Conservation (phyloP, 35 echinoderm and acorn worm species). For the Patiria miniata region DNA sequence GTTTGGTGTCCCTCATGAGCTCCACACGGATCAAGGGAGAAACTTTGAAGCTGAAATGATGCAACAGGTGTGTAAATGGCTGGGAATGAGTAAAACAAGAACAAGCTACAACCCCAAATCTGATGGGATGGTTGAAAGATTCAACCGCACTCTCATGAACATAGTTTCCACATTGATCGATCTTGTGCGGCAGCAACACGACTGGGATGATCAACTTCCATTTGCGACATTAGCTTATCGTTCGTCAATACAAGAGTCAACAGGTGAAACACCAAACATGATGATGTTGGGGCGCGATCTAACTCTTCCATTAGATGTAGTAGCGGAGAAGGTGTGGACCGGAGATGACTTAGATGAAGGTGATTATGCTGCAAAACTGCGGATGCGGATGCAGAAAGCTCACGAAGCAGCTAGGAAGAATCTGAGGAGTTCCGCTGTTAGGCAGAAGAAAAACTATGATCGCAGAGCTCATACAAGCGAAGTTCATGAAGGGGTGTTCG, state of each 20-base stretch:
- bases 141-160: constrained; percentile 53
- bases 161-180: constrained; percentile 37
- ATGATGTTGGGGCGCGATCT: too few species aligned
- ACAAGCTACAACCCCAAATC: constrained; percentile 54
- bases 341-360: not conserved
- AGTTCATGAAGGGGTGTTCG: too few species aligned
- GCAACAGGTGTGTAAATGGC: constrained; percentile 1
- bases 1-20: constrained; percentile 54
- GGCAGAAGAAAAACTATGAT: too few species aligned
- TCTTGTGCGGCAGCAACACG: constrained; percentile 33
- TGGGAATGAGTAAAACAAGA: constrained; percentile 44
- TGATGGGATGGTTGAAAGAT: constrained; percentile 55
- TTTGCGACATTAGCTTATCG: constrained; percentile 43
- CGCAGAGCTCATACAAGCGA: too few species aligned
- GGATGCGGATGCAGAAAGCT: not conserved
- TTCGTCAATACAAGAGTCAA: too few species aligned
- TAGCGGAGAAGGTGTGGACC: constrained; percentile 8
- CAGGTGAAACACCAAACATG: too few species aligned
- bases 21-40: constrained; percentile 64
- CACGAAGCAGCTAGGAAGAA: constrained; percentile 29
- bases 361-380: constrained; percentile 32
- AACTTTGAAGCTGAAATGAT: constrained; percentile 65
- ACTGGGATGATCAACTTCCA: too few species aligned
- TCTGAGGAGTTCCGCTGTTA: not conserved
- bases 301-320: constrained; percentile 51